Evolutionary conservation across 2,888 invertebrate species (phyloP).

Genomic region (Cantharis lateralis): DNA sequence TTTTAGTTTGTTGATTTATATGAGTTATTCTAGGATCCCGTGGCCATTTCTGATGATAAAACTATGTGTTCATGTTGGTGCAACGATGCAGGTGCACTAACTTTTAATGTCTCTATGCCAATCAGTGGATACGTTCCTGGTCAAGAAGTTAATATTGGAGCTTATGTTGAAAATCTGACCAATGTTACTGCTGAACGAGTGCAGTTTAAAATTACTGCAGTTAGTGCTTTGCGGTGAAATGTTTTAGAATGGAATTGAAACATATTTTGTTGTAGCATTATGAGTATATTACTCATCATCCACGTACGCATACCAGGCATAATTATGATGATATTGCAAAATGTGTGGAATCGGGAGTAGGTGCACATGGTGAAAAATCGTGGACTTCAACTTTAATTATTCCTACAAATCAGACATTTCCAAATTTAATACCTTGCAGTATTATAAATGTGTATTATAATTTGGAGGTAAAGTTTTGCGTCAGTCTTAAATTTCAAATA

Average conservation of each 20-base stretch:
- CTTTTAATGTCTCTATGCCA: slow-evolving; percentile 16
- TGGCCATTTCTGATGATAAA: slow-evolving; percentile 11
- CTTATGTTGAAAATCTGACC: slow-evolving; percentile 76
- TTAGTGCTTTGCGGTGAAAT: not conserved
- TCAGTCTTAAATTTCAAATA: not conserved
- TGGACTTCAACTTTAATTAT: slow-evolving; percentile 41
- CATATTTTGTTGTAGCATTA: slow-evolving; percentile 5
- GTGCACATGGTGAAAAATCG: slow-evolving; percentile 47
- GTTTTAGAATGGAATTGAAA: not conserved
- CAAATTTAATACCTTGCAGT: slow-evolving; percentile 35
- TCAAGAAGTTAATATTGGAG: slow-evolving; percentile 71
- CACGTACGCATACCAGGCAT: not conserved
- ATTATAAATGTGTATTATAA: not conserved
- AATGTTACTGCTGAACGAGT: slow-evolving; percentile 9
- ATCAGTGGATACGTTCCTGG: slow-evolving; percentile 73
- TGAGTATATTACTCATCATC: slow-evolving; percentile 13
- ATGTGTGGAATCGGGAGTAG: slow-evolving; percentile 43
- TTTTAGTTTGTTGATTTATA: not conserved
- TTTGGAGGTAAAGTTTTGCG: not conserved
- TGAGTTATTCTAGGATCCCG: not conserved
- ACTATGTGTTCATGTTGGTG: slow-evolving; percentile 22
- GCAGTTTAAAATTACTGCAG: slow-evolving; percentile 12
- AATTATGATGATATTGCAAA: slow-evolving; percentile 8
- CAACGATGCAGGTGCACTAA: slow-evolving; percentile 10
- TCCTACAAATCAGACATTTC: slow-evolving; percentile 38